Base-by-base conservation (phyloP, 2,888 invertebrate genomes). In the Digitonthophagus gazella region DNA sequence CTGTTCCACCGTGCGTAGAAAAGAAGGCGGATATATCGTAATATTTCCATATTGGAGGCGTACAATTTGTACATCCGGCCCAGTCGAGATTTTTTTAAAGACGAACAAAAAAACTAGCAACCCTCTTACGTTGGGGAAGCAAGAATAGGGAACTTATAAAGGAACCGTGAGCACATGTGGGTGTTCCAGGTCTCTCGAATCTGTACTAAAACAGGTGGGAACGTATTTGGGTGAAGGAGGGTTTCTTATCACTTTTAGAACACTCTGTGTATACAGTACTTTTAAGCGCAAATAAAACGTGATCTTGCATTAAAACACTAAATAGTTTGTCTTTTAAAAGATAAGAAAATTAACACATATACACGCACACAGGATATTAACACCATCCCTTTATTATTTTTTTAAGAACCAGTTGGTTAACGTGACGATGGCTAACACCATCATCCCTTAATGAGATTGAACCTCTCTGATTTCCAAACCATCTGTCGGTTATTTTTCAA, bases 51-150 rank as follows among this genome's bases (percentile, higher is more conserved):
- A 68, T 68, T 68, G 65, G 65, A 28, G 65, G 65, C 68, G 65
- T 68, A 65, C 68, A 68, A 68, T 68, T 68, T 68, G 65, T 68
- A 68, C 68, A 68, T 68, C 68, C 68, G 68, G 58, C 44, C 44
- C n/a, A 65, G 68, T 58, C 58, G 61, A 22, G 56, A 16, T 19
- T 65, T 65, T 68, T 64, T 68, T 58, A 16, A 61, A 61, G 3
- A 14, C 61, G 61, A 61, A 61, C 61, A 61, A 61, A 61, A 61
- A 61, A 61, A 18, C 19, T 19, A 57, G 16, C 57, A 14, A 61
- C 61, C 61, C 61, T 61, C 61, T 61, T 18, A n/a, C 14, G 1
- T 16, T 18, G 19, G 61, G 18, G 15, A 19, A 61, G 61, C 18
- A 61, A 61, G 18, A 61, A 61, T 18, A n/a, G n/a, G n/a, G n/a